A percentile compares a stretch with the other conserved stretches of the same genome.
Conservation (phyloP, 1,140 invertebrate species). For the Pygmarrhopalites habei region DNA sequence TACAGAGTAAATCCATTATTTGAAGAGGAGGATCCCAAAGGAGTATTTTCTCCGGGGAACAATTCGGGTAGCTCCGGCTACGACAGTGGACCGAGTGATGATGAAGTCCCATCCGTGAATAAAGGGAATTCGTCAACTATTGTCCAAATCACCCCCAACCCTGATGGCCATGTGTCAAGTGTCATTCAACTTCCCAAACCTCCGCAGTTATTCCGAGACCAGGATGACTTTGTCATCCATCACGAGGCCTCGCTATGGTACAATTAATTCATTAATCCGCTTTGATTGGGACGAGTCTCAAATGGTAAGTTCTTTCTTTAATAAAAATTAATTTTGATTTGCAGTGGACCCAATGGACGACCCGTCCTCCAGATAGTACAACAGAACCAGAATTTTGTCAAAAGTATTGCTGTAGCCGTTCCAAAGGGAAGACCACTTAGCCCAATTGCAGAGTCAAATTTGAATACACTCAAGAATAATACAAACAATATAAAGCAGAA, state of each 20-base stretch:
- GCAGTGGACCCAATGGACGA: slow-evolving; percentile 20
- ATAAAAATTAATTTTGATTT: no score
- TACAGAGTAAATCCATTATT: slow-evolving; percentile 38
- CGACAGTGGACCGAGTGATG: slow-evolving; percentile 34
- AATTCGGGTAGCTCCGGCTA: slow-evolving; percentile 36
- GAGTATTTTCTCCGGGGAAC: slow-evolving; percentile 25
- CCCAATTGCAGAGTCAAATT: slow-evolving; percentile 25
- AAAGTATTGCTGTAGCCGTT: slow-evolving; percentile 32
- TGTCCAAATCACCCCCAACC: neutral
- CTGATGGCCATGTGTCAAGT: neutral
- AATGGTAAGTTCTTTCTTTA: no score
- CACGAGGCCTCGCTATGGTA: slow-evolving; percentile 29
- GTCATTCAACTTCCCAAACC: neutral
- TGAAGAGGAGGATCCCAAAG: slow-evolving; percentile 34
- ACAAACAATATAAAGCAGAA: neutral
- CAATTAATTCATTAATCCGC: no score
- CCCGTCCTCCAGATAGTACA: slow-evolving; percentile 35
- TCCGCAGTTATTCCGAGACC: slow-evolving; percentile 28
- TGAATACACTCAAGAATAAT: no score
- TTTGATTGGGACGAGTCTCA: no score
- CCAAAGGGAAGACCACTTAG: slow-evolving; percentile 21
- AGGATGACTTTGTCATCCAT: slow-evolving; percentile 28
- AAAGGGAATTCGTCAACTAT: neutral
- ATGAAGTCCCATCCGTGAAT: slow-evolving; percentile 15
- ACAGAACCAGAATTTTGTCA: slow-evolving; percentile 36